These are phyloP conservation scores for Delphinapterus leucas DNA, from an alignment of 2,113 vertebrate genomes.

Conservation along the genomic window DNA sequence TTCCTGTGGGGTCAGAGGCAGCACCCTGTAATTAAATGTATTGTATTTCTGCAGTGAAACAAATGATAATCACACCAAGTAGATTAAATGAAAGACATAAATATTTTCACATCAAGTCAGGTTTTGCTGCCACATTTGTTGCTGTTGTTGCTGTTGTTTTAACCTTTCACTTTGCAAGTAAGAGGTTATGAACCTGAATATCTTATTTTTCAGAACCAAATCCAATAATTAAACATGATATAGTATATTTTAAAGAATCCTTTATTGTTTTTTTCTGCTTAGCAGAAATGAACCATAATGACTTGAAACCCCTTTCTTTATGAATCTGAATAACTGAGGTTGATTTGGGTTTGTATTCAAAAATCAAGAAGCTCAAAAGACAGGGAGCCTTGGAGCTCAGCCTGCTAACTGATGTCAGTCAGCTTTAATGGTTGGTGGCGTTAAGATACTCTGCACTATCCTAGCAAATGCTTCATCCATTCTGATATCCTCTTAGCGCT, in stretches of 20 bases:
- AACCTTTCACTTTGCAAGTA: slow-evolving; percentile 13
- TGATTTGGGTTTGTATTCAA: not conserved
- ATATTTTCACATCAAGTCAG: not conserved
- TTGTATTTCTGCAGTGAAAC: not conserved
- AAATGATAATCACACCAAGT: not conserved
- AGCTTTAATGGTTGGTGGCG: not conserved
- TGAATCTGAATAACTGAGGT: slow-evolving; percentile 3
- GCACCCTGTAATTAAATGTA: not conserved
- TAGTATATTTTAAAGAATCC: not conserved
- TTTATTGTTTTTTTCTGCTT: slow-evolving; percentile 43
- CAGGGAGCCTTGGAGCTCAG: not conserved
- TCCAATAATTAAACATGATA: not conserved
- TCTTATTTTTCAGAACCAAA: slow-evolving; percentile 14
- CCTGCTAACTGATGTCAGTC: not conserved
- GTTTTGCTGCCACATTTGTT: slow-evolving; percentile 2
- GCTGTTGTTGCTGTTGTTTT: not conserved
- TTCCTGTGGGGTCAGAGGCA: not conserved
- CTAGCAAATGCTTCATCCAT: not conserved
- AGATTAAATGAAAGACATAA: not conserved
- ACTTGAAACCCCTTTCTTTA: slow-evolving; percentile 44
- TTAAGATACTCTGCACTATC: not conserved
- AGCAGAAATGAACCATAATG: slow-evolving; percentile 42
- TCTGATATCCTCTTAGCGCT: not conserved
- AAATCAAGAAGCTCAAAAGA: not conserved
- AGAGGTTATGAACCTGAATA: not conserved